Conservation (phyloP, 2,888 invertebrate genomes). For the Pharmacophagus antenor region DNA sequence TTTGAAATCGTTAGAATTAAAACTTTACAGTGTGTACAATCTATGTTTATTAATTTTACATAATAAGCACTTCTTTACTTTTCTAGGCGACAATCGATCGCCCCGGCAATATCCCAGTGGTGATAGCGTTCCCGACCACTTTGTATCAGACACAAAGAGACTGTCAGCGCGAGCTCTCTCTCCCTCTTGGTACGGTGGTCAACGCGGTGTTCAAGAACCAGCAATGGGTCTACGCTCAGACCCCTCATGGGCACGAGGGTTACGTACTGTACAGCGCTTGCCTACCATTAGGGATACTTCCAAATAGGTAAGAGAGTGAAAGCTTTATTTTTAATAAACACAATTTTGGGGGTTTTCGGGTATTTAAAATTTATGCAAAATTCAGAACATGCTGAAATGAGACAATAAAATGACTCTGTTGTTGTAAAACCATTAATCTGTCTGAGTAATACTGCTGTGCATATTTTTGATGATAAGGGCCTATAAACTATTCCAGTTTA, state of each 20-base stretch:
- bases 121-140: slow-evolving; percentile 86
- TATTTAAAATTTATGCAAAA: not conserved
- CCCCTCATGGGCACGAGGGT: slow-evolving; percentile 91
- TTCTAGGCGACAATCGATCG: slow-evolving; percentile 86
- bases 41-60: not conserved
- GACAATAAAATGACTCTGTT: not conserved
- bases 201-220: slow-evolving; percentile 93
- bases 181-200: slow-evolving; percentile 91
- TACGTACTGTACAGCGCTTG: slow-evolving; percentile 89
- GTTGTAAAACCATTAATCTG: not conserved
- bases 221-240: slow-evolving; percentile 92
- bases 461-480: not conserved
- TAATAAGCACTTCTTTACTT: not conserved
- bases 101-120: slow-evolving; percentile 92
- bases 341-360: not conserved
- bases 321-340: not conserved
- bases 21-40: too few species aligned
- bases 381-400: not conserved
- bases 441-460: not conserved
- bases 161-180: slow-evolving; percentile 84
- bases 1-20: too few species aligned
- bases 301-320: slow-evolving; percentile 59
- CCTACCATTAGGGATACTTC: slow-evolving; percentile 87
- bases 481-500: not conserved
- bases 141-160: slow-evolving; percentile 87